A percentile compares a stretch with the other conserved stretches of the same genome.
phyloP scores from a whole-genome alignment of 2,888 invertebrate species.

The Xiphydria camelus region DNA sequence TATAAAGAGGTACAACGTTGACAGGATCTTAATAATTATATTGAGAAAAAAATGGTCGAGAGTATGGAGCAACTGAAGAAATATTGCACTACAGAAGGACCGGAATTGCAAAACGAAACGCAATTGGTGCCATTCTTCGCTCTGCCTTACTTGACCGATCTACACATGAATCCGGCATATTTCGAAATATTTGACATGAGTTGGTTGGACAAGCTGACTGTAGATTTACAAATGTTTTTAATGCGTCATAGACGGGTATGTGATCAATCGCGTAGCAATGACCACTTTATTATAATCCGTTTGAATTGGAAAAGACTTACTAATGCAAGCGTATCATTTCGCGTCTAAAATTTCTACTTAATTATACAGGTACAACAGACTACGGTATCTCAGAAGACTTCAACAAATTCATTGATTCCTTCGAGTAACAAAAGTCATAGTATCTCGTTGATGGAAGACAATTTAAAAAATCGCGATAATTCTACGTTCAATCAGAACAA shows the following conservation, averaged over 20 bases:
- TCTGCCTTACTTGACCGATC: constrained; percentile 62
- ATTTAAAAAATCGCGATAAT: constrained; percentile 11
- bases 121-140: constrained; percentile 63
- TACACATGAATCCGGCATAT: constrained; percentile 61
- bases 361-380: constrained; percentile 4
- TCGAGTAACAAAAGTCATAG: constrained; percentile 3
- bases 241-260: constrained; percentile 24
- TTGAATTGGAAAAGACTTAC: too few relatives aligned
- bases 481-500: constrained; percentile 8
- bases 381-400: constrained; percentile 3
- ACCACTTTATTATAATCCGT: too few relatives aligned
- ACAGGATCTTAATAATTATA: neutral
- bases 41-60: constrained; percentile 17
- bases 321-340: too few relatives aligned
- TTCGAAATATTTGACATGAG: constrained; percentile 57
- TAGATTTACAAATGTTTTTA: constrained; percentile 29
- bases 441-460: constrained; percentile 2
- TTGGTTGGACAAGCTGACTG: constrained; percentile 31
- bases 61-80: constrained; percentile 50
- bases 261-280: too few relatives aligned
- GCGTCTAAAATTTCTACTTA: too few relatives aligned
- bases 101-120: constrained; percentile 59
- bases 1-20: too few relatives aligned
- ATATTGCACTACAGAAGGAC: constrained; percentile 57
- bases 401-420: constrained; percentile 10